Evolutionary conservation across 2,113 vertebrate genomes (phyloP).

Genomic region (Podarcis muralis): DNA sequence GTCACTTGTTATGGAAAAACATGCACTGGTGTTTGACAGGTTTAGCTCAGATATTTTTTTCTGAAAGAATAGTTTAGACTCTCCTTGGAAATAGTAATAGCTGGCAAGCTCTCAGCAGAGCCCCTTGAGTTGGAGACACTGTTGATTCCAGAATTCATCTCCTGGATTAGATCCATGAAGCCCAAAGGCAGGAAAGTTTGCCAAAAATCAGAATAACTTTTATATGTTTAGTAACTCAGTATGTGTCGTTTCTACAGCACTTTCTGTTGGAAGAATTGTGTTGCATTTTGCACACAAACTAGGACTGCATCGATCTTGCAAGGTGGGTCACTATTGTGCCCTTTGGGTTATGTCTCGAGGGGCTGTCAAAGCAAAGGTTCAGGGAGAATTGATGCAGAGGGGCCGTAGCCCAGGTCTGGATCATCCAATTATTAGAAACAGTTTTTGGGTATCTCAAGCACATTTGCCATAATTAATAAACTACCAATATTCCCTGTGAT

Average conservation of each 20-base stretch:
- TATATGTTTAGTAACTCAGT: neutral
- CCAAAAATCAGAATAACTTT: constrained; percentile 34
- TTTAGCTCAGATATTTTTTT: neutral
- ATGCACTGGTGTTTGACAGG: neutral
- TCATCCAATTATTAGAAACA: neutral
- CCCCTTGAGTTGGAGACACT: constrained; percentile 40
- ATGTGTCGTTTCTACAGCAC: neutral
- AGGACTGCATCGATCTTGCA: neutral
- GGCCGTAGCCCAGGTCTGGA: neutral
- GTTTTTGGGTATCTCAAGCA: neutral
- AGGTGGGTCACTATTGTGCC: neutral
- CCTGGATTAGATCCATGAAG: constrained; percentile 43
- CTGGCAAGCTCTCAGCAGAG: constrained; percentile 32
- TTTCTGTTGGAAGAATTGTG: neutral
- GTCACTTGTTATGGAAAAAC: neutral
- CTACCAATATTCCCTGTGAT: neutral
- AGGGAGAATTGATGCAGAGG: neutral
- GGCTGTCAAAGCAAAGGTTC: neutral
- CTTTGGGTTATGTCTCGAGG: neutral
- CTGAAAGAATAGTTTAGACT: constrained; percentile 8
- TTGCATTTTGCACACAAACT: neutral
- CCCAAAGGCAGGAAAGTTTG: constrained; percentile 12
- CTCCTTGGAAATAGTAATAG: constrained; percentile 36
- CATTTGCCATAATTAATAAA: too few relatives aligned
- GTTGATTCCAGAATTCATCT: constrained; percentile 54